These are phyloP conservation scores for Mycalesis mineus DNA, from an alignment of 2,888 invertebrate genomes.

Conservation along the genomic window DNA sequence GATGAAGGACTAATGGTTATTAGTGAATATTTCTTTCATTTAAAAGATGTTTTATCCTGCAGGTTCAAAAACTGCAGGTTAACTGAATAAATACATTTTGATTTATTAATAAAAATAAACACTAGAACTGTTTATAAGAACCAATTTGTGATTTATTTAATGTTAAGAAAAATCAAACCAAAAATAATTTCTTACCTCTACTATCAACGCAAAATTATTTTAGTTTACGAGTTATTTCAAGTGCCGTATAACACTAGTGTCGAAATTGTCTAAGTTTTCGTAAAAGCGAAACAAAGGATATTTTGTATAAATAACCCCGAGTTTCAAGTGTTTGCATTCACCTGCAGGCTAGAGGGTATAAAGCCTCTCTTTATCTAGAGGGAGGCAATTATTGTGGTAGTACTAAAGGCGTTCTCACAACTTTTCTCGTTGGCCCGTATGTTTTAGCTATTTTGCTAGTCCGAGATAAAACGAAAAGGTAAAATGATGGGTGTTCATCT, in stretches of 20 bases:
- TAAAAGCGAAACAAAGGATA: constrained; percentile 43
- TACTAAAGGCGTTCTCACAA: constrained; percentile 47
- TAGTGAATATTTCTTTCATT: too few species aligned
- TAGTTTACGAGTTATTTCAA: too few species aligned
- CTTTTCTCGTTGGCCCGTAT: constrained; percentile 44
- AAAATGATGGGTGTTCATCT: constrained; percentile 33
- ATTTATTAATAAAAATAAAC: too few species aligned
- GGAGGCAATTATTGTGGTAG: constrained; percentile 54
- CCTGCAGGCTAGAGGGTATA: constrained; percentile 45
- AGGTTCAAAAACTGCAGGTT: too few species aligned
- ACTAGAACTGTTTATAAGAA: too few species aligned
- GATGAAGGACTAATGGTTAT: too few species aligned
- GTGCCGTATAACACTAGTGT: not conserved
- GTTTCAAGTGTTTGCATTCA: constrained; percentile 53
- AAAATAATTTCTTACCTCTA: too few species aligned
- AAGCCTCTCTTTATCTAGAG: constrained; percentile 45
- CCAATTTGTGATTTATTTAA: too few species aligned
- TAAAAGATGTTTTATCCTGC: too few species aligned
- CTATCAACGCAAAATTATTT: too few species aligned
- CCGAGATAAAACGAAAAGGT: constrained; percentile 38
- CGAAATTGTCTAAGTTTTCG: not conserved
- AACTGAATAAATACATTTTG: too few species aligned
- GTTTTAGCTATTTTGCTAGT: constrained; percentile 35
- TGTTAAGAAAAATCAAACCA: too few species aligned
- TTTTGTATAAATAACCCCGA: constrained; percentile 39